Base-by-base conservation (phyloP, 92 coral and sea anemone genomes). In the Siderastrea siderea region DNA sequence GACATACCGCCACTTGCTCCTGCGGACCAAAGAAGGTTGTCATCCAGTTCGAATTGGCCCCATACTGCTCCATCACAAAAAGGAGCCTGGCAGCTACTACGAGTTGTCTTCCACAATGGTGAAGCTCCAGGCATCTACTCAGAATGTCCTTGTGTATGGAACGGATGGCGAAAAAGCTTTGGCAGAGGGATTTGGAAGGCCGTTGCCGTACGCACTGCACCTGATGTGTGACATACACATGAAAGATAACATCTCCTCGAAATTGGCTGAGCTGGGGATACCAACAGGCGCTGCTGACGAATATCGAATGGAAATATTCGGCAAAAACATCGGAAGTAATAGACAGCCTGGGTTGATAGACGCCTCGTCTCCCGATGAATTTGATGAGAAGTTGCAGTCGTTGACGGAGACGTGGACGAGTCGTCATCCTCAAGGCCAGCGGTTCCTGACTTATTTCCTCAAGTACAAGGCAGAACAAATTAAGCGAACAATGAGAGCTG, bases 11-110 rank as follows among this genome's bases (percentile, higher is more conserved):
- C 81, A 85, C 72, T 81, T 90, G 93, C 64, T 90, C 81, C 70
- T 85, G 9, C 7, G 85, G 60, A 90, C 93, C 45, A 90, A 49
- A 49, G 73, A 80, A 49, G 81, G 76, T 2, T 63, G 7, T 71
- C 86, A 90, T 49, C 90, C 93, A 44, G 93, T 85, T 7, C 69
- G 88, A 55, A 85, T 90, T 55, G 90, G 93, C 71, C 90, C 86
- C 1, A 84, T 79, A 60, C 89, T 84, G 15, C 88, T 90, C 3
- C 90, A 90, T 51, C 93, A 90, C 64, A 79, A 53, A 49, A 90
- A 89, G 68, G 84, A 82, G 52, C 43, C 54, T 6, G 62, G 75
- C 4, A 81, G 87, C 53, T 75, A 75, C 61, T 82, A 75, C 72
- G 70, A 83, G 55, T 48, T 82, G 17, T 58, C 88, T 6, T 80